Evolutionary conservation across 1,140 invertebrate genomes (phyloP), one percentile per base, ranked within the genome.

Genomic region (Anadara kagoshimensis): DNA sequence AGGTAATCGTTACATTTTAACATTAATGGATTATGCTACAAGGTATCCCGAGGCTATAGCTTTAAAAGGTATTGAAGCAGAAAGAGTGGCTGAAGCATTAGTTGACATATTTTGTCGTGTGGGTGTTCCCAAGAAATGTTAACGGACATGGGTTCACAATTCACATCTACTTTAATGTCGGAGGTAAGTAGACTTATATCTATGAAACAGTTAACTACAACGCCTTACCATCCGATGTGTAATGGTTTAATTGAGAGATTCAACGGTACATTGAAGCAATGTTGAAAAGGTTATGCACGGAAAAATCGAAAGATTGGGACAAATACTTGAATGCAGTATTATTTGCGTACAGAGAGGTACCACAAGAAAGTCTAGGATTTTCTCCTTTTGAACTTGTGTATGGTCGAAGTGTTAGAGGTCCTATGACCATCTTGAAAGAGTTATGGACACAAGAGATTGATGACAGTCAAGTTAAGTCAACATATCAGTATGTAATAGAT

Each of bases 91-190:
- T 41, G 79, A 81, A 51, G 77, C 73, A 14, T 56, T 81, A 29
- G 44, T 76, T 10, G 64, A 76, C 10, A 53, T 89, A 5, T 90
- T 90, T 80, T 75, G 78, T 12, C 74, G 80, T 56, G 78, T 89
- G 63, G 90, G 89, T 29, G 72, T 90, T 53, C 89, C 89, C 14
- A 45, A 84, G 41, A 83, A 57, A 74, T 80, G n/a, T 29, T 83
- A 1, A 73, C 70, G n/a, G 76, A 80, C 41, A 54, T 64, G 57
- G 80, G 78, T 5, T 47, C 59, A 29, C 78, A 81, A 18, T 81
- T 77, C 26, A 77, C 58, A 47, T 80, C 72, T 3, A 18, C 36
- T n/a, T 5, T 78, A 18, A 77, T 79, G 70, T 54, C 20, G 14
- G 57, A 78, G 58, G 71, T 75, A 5, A 29, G 54, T 22, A 4